phyloP scores from a whole-genome alignment of 2,888 invertebrate species.

The Monopis laevigella region DNA sequence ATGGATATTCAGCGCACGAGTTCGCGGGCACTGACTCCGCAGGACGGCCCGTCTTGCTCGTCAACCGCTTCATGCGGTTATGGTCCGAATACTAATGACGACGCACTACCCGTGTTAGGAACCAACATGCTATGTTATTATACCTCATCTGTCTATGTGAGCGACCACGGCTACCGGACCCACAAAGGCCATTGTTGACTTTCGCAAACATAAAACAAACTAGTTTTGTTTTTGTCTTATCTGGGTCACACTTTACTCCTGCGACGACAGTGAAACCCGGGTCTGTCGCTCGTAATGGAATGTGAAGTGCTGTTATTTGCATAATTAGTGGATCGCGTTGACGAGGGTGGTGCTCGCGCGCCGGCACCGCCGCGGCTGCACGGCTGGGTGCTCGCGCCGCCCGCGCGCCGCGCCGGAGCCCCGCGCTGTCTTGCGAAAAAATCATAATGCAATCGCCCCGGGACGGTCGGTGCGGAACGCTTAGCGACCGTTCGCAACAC shows the following conservation, averaged over 20 bases:
- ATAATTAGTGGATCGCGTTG: slow-evolving; percentile 24
- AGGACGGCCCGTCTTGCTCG: slow-evolving; percentile 39
- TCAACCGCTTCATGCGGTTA: slow-evolving; percentile 15
- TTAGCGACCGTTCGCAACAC: slow-evolving; percentile 52
- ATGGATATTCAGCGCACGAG: slow-evolving; percentile 50
- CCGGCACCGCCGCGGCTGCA: slow-evolving; percentile 55
- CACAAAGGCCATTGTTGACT: no score
- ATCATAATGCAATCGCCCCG: slow-evolving; percentile 63
- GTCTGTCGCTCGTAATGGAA: background rate
- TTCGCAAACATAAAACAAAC: no score
- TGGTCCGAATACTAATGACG: slow-evolving; percentile 54
- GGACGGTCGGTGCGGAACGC: slow-evolving; percentile 64
- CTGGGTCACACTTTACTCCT: no score
- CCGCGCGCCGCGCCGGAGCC: slow-evolving; percentile 38
- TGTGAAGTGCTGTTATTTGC: slow-evolving; percentile 10
- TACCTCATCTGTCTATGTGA: no score
- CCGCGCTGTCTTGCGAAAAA: slow-evolving; percentile 64
- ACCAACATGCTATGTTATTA: no score
- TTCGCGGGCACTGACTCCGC: slow-evolving; percentile 57
- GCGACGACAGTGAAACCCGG: no score
- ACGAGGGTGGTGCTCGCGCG: slow-evolving; percentile 24
- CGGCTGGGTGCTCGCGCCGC: slow-evolving; percentile 40
- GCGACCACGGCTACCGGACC: no score
- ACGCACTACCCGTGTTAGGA: no score
- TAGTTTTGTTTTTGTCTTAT: no score